Evolutionary conservation across 2,113 vertebrate species (phyloP), one percentile per base, ranked within the genome.

Genomic region (Pachypanchax playfairii): DNA sequence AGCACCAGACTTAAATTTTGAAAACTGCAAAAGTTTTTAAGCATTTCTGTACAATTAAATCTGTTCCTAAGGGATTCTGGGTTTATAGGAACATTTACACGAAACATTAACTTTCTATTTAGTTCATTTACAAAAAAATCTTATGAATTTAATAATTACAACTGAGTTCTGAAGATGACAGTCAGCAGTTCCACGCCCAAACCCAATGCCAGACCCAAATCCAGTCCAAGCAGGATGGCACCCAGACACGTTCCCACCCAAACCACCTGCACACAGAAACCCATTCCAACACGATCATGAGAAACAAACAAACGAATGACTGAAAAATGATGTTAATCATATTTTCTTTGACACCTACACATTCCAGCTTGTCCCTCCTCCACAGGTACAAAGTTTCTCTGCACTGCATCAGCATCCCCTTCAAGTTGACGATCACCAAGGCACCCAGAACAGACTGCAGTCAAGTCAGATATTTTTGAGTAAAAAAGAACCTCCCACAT

Each of bases 351-450:
- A 33, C 8, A 93, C 95, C 90, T 92, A 98, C 96, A 80, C 94
- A 95, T 66, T 98, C 95, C 5, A 82, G 92, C 29, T 91, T 95
- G 86, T 98, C 96, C 64, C 92, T 94, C 55, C 75, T 90, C 94
- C 95, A 98, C 12, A 99, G 82, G 78, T 93, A 84, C 2, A 82
- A 70, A 31, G 96, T 50, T 36, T 96, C 93, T 65, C 69, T 79
- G 71, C 96, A 90, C 86, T 98, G 96, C 93, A 96, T 93, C 83
- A 99, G 86, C 96, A 98, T 99, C 76, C 96, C 97, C 80, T 99
- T 97, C 74, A 97, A 83, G 84, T 97, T 98, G 58, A 97, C 93
- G 3, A 98, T 91, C 28, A 96, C 94, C 75, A 98, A 87, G 26
- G 96, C 95, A 6, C 94, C 93, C 68, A 98, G 89, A 44, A 98